Percentiles rank a stretch among this genome's conserved stretches.
phyloP scores from a whole-genome alignment of 2,888 invertebrate species.

The Axea sp. region DNA sequence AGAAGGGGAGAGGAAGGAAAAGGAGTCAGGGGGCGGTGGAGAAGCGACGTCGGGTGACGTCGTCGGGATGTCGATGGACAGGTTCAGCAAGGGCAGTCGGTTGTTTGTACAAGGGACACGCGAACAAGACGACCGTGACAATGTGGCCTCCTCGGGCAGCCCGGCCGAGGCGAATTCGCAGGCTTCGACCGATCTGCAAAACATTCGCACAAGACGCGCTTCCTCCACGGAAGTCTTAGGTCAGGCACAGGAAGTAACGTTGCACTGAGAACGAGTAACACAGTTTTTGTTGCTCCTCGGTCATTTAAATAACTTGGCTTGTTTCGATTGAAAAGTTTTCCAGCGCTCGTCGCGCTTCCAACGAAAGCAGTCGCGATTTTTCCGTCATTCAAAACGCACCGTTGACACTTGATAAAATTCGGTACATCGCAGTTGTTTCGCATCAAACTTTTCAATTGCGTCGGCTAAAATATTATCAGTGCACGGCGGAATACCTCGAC shows the following conservation, averaged over 20 bases:
- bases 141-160: conserved; percentile 74
- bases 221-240: conserved; percentile 92
- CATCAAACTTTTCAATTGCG: too few relatives aligned
- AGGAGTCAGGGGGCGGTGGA: not conserved
- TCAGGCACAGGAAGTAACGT: conserved; percentile 57
- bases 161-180: conserved; percentile 55
- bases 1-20: not conserved
- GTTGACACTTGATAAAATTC: too few relatives aligned
- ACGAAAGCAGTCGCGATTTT: too few relatives aligned
- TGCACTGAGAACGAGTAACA: too few relatives aligned
- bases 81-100: conserved; percentile 88
- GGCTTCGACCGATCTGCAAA: conserved; percentile 82
- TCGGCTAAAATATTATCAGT: too few relatives aligned
- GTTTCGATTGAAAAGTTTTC: too few relatives aligned
- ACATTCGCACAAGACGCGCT: conserved; percentile 90
- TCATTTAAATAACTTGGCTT: too few relatives aligned
- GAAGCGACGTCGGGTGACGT: conserved; percentile 26
- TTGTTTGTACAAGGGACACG: conserved; percentile 88
- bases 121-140: conserved; percentile 83
- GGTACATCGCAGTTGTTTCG: too few relatives aligned
- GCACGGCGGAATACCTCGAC: too few relatives aligned
- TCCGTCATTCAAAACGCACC: too few relatives aligned
- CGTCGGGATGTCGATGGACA: conserved; percentile 85
- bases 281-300: too few relatives aligned
- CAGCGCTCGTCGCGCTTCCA: too few relatives aligned